Evolutionary conservation across 2,797 vertebrate species (phyloP).

Genomic region (Babyrousa celebensis): DNA sequence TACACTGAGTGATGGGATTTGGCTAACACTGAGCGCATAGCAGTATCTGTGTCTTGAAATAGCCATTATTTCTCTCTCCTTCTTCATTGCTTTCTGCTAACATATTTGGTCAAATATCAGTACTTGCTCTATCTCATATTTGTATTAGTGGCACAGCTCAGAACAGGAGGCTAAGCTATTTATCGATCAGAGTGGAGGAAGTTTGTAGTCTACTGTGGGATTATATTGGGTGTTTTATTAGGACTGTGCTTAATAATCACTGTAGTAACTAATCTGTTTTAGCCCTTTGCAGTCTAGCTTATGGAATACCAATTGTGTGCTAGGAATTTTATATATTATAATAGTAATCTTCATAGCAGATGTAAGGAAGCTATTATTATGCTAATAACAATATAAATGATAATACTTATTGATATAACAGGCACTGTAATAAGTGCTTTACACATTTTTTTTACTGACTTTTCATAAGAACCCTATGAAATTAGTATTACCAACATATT

Average conservation of each 20-base stretch:
- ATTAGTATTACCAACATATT: neutral
- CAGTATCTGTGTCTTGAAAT: constrained; percentile 17
- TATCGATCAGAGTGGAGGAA: neutral
- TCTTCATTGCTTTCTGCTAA: constrained; percentile 27
- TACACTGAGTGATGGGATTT: neutral
- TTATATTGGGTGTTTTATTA: constrained; percentile 51
- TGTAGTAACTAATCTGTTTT: neutral
- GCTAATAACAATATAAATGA: neutral
- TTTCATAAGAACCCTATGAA: neutral
- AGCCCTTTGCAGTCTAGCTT: neutral
- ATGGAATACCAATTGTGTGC: neutral
- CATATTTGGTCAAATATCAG: neutral
- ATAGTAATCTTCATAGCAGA: neutral
- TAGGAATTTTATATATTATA: neutral
- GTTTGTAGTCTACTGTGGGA: neutral
- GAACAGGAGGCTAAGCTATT: neutral
- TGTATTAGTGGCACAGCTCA: neutral
- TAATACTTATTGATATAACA: neutral
- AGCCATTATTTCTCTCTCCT: neutral
- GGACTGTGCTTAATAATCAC: constrained; percentile 16
- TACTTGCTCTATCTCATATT: neutral
- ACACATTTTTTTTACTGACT: neutral
- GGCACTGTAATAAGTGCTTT: constrained; percentile 10
- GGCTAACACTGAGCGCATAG: neutral
- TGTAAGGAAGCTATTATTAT: constrained; percentile 46